These are phyloP conservation scores for Discoglossus pictus DNA, from an alignment of 2,797 vertebrate genomes.

Conservation along the genomic window DNA sequence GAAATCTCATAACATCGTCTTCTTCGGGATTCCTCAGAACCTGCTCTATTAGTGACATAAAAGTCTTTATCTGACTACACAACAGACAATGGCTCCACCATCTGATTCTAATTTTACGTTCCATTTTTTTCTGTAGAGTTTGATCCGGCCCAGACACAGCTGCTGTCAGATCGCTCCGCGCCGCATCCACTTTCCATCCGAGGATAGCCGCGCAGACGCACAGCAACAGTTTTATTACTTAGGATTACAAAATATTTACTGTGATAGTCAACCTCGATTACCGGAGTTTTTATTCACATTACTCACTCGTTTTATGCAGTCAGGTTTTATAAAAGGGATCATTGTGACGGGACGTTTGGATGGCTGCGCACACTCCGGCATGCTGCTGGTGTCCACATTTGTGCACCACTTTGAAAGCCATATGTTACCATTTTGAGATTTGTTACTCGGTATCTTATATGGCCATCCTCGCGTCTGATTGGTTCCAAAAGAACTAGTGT, in stretches of 20 bases:
- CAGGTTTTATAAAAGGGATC: background rate
- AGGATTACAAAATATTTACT: slow-evolving; percentile 3
- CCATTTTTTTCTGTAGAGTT: background rate
- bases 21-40: no score
- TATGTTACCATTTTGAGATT: no score
- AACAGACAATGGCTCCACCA: no score
- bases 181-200: slow-evolving; percentile 10
- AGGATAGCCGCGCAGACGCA: slow-evolving; percentile 9
- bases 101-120: slow-evolving; percentile 35
- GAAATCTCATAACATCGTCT: no score
- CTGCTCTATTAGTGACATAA: no score
- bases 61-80: no score
- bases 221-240: slow-evolving; percentile 1
- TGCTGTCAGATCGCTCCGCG: slow-evolving; percentile 1
- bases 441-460: no score
- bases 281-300: slow-evolving; percentile 13
- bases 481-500: no score
- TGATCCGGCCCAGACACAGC: background rate
- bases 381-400: no score
- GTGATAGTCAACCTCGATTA: slow-evolving; percentile 17
- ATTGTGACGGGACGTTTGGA: background rate
- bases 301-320: slow-evolving; percentile 12
- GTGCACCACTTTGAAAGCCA: no score
- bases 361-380: no score
- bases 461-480: no score